Evolutionary conservation across 1,140 invertebrate species (phyloP).

Genomic region (Caenorhabditis inopinata): DNA sequence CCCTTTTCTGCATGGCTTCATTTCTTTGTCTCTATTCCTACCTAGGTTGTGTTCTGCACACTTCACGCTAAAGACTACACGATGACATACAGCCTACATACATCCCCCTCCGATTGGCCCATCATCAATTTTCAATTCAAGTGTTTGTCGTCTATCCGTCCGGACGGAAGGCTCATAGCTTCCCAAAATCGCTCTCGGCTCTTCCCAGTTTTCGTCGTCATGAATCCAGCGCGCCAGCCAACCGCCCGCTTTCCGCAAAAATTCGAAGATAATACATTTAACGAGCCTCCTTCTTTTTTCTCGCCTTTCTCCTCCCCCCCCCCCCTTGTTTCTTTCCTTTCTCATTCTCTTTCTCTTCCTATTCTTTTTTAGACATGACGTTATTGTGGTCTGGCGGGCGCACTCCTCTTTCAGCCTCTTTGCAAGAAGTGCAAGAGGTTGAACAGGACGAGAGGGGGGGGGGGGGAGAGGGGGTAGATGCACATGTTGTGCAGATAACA

Average conservation of each 20-base stretch:
- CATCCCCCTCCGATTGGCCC: too few relatives aligned
- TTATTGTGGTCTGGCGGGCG: not conserved
- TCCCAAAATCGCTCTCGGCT: not conserved
- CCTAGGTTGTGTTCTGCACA: too few relatives aligned
- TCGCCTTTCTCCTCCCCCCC: not conserved
- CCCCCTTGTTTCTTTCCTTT: not conserved
- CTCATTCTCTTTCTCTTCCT: not conserved
- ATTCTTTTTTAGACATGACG: conserved; percentile 2
- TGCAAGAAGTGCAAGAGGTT: not conserved
- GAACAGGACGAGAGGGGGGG: not conserved
- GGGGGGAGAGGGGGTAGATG: not conserved
- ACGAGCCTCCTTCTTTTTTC: not conserved
- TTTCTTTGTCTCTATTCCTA: too few relatives aligned
- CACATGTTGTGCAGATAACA: too few relatives aligned
- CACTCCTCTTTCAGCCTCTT: not conserved
- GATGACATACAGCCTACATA: too few relatives aligned
- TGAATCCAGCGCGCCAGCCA: not conserved
- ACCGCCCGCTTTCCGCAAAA: not conserved
- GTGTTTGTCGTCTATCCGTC: not conserved
- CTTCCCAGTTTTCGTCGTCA: not conserved
- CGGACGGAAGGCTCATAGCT: not conserved
- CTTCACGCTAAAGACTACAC: too few relatives aligned
- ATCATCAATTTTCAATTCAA: conserved; percentile 25
- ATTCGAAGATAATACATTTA: conserved; percentile 34
- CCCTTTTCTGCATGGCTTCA: too few relatives aligned